Evolutionary conservation across 1,140 invertebrate species (phyloP).

Genomic region (Cecropterus lyciades): DNA sequence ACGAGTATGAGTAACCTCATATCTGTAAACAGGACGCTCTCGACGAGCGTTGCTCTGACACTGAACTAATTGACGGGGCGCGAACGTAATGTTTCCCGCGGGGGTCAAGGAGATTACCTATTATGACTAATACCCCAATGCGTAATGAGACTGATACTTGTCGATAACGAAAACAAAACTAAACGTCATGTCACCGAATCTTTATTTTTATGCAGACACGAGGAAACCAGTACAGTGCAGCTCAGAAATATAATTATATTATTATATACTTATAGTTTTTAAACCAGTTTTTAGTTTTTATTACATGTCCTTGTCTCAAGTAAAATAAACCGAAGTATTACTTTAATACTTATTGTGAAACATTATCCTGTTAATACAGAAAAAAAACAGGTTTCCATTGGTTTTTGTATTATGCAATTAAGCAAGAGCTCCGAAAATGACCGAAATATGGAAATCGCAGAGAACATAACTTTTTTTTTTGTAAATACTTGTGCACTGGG

Average conservation of each 20-base stretch:
- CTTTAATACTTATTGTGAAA: too few relatives aligned
- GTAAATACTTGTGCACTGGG: too few relatives aligned
- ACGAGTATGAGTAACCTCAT: conserved; percentile 64
- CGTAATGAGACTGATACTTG: not conserved
- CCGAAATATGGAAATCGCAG: too few relatives aligned
- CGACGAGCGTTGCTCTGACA: conserved; percentile 37
- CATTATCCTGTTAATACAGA: too few relatives aligned
- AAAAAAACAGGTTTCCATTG: too few relatives aligned
- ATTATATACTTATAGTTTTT: too few relatives aligned
- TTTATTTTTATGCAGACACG: not conserved
- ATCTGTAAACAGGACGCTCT: conserved; percentile 37
- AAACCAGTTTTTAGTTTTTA: too few relatives aligned
- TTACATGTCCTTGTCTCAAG: too few relatives aligned
- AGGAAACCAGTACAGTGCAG: not conserved
- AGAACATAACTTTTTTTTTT: too few relatives aligned
- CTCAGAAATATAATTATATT: not conserved
- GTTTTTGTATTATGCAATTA: too few relatives aligned
- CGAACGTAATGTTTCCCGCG: conserved; percentile 50
- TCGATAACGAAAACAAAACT: not conserved
- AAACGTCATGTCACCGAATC: not conserved
- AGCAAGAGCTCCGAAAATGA: too few relatives aligned
- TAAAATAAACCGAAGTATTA: too few relatives aligned
- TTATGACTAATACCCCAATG: conserved; percentile 44
- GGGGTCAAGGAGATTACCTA: conserved; percentile 58
- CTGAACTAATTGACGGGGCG: conserved; percentile 52